A percentile compares a stretch with the other conserved stretches of the same genome.
Evolutionary conservation across 2,797 vertebrate genomes (phyloP).

Genomic region (Enteromius treurensis): DNA sequence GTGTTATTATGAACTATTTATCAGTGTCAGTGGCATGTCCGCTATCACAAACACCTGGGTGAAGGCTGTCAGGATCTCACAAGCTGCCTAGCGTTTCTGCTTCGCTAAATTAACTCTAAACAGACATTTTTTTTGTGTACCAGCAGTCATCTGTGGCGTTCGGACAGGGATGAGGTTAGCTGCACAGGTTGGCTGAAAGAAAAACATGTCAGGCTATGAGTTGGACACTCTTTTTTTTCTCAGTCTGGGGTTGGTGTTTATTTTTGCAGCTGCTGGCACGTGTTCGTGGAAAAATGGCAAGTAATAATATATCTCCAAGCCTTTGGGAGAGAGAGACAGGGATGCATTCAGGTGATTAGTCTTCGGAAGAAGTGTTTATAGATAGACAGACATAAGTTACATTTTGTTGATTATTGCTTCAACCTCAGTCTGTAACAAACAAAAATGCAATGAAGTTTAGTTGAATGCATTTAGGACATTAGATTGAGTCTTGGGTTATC

Average conservation of each 20-base stretch:
- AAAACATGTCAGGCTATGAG: constrained; percentile 24
- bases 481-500: not conserved
- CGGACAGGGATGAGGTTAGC: constrained; percentile 24
- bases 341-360: constrained; percentile 9
- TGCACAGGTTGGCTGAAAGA: constrained; percentile 10
- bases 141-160: not conserved
- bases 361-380: not conserved
- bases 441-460: not conserved
- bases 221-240: constrained; percentile 17
- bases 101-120: constrained; percentile 49
- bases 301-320: constrained; percentile 6
- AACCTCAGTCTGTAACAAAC: not conserved
- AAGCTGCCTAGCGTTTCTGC: constrained; percentile 41
- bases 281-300: constrained; percentile 50
- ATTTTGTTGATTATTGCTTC: not conserved
- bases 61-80: constrained; percentile 52
- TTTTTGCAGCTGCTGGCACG: constrained; percentile 48
- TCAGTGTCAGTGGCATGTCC: not conserved
- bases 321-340: not conserved
- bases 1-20: not conserved
- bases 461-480: not conserved
- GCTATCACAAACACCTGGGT: constrained; percentile 26
- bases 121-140: constrained; percentile 4
- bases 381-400: not conserved
- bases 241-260: constrained; percentile 45